Conservation (phyloP, 2,113 vertebrate species). For the Pygoscelis antarcticus region DNA sequence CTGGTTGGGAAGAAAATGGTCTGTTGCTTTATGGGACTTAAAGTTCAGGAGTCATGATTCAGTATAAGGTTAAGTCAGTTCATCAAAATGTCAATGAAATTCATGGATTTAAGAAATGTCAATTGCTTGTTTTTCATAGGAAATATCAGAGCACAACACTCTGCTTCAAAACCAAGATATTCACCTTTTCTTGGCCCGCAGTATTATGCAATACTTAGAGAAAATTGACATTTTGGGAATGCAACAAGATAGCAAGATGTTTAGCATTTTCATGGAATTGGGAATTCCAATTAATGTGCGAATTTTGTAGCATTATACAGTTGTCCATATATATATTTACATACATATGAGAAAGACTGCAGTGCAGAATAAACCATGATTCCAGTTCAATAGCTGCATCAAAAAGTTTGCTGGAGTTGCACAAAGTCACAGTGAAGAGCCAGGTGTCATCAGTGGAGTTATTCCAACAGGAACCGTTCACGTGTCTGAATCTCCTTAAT, state of each 20-base stretch:
- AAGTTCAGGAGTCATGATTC: slow-evolving; percentile 15
- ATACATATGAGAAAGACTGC: background rate
- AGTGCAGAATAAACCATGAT: background rate
- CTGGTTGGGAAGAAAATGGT: background rate
- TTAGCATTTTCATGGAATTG: background rate
- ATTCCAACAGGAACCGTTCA: background rate
- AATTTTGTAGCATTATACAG: background rate
- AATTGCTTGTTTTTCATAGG: slow-evolving; percentile 9
- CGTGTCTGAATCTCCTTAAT: background rate
- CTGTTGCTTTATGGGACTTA: background rate
- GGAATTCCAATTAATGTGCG: background rate
- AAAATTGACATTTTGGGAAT: background rate
- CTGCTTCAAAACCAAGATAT: background rate
- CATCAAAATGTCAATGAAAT: slow-evolving; percentile 46
- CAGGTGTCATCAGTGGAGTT: background rate
- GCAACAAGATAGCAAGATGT: background rate
- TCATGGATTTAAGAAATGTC: slow-evolving; percentile 23
- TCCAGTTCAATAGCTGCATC: background rate
- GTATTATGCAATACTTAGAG: background rate
- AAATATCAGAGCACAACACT: background rate
- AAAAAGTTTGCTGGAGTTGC: background rate
- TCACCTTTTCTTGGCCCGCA: background rate
- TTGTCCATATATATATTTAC: background rate
- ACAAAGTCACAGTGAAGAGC: background rate
- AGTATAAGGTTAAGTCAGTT: slow-evolving; percentile 22